phyloP scores from a whole-genome alignment of 2,113 vertebrate genomes.

The Phrynocephalus versicolor region DNA sequence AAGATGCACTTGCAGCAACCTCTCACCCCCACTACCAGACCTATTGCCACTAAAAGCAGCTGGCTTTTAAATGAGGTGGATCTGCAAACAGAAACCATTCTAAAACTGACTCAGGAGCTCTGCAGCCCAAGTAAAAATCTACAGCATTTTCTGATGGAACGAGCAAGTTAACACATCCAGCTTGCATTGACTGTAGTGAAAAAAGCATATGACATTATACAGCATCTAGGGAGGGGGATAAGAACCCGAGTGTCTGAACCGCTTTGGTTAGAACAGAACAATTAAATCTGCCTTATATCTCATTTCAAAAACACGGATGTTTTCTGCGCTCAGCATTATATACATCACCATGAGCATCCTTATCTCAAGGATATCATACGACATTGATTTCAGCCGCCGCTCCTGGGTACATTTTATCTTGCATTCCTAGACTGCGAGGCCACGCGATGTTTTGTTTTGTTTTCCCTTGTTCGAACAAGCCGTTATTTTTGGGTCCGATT shows the following conservation, averaged over 20 bases:
- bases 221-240: not conserved
- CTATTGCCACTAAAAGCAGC: not conserved
- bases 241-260: not conserved
- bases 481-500: not conserved
- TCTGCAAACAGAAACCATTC: not conserved
- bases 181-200: not conserved
- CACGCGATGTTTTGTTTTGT: too few species aligned
- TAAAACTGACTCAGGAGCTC: not conserved
- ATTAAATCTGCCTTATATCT: not conserved
- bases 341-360: not conserved
- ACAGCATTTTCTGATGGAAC: not conserved
- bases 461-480: not conserved
- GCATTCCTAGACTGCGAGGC: not conserved
- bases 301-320: not conserved
- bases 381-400: not conserved
- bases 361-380: not conserved
- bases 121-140: not conserved
- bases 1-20: not conserved
- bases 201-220: not conserved
- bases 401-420: not conserved
- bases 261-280: not conserved
- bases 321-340: too few species aligned
- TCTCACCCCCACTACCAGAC: not conserved
- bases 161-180: not conserved
- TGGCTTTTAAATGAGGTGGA: not conserved